These are phyloP conservation scores for Gorilla gorilla DNA, from an alignment of 2,113 vertebrate genomes.

Conservation along the genomic window DNA sequence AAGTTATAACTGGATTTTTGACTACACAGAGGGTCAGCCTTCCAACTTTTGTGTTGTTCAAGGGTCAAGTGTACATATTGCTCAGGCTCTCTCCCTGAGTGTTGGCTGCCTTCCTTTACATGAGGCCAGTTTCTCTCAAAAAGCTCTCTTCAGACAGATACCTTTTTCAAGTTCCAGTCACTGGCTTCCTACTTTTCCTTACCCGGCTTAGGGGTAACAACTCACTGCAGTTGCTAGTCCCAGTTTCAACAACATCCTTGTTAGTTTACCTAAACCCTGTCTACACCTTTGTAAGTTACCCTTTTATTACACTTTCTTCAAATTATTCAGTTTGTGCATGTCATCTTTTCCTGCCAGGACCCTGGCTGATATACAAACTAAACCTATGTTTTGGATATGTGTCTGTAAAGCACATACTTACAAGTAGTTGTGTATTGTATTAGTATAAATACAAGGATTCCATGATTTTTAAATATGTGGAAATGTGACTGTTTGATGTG, in stretches of 20 bases:
- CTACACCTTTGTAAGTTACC: background rate
- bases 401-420: background rate
- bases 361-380: background rate
- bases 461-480: background rate
- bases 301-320: background rate
- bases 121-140: background rate
- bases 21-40: background rate
- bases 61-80: background rate
- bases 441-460: background rate
- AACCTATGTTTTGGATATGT: background rate
- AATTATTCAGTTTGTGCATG: background rate
- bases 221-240: background rate
- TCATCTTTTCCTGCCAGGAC: background rate
- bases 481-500: background rate
- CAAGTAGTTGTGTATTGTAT: background rate
- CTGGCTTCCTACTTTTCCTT: background rate
- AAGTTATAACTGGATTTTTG: background rate
- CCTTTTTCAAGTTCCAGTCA: background rate
- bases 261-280: background rate
- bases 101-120: background rate
- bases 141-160: background rate
- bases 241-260: background rate
- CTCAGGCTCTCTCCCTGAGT: background rate
- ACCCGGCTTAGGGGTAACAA: background rate
- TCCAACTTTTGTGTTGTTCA: background rate